phyloP scores from a whole-genome alignment of 2,113 vertebrate genomes.

The Prunella himalayana region DNA sequence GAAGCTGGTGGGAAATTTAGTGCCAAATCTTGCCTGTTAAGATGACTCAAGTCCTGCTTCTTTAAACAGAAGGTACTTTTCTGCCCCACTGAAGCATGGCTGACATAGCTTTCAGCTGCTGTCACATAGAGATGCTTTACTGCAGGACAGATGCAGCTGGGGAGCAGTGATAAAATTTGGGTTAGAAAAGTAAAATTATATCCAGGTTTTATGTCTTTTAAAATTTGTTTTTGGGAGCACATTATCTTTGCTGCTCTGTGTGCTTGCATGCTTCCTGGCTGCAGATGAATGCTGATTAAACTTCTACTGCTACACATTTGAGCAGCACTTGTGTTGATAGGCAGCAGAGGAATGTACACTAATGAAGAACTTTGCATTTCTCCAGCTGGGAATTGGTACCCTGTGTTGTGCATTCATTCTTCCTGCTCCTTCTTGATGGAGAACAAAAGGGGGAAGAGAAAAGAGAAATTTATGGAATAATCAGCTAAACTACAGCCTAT shows the following conservation, averaged over 20 bases:
- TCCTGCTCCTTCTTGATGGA: neutral
- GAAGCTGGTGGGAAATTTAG: neutral
- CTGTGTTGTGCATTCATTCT: rapidly evolving
- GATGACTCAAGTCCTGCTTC: neutral
- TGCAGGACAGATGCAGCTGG: neutral
- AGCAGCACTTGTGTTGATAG: neutral
- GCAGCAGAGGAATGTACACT: neutral
- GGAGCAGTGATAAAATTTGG: neutral
- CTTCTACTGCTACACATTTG: neutral
- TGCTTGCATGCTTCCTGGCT: neutral
- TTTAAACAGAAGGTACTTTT: constrained; percentile 32
- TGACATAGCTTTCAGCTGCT: neutral
- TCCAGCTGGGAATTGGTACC: neutral
- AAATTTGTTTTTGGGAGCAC: neutral
- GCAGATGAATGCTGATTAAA: neutral
- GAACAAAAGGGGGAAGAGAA: neutral
- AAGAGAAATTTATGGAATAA: neutral
- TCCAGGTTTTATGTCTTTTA: neutral
- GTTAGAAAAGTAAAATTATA: neutral
- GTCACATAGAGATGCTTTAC: neutral
- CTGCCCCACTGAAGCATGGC: constrained; percentile 8
- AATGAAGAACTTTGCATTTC: neutral
- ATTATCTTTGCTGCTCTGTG: neutral
- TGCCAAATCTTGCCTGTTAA: neutral
- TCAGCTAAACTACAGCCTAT: neutral